phyloP scores from a whole-genome alignment of 1,140 invertebrate genomes.

The Geopemphigus sp. region DNA sequence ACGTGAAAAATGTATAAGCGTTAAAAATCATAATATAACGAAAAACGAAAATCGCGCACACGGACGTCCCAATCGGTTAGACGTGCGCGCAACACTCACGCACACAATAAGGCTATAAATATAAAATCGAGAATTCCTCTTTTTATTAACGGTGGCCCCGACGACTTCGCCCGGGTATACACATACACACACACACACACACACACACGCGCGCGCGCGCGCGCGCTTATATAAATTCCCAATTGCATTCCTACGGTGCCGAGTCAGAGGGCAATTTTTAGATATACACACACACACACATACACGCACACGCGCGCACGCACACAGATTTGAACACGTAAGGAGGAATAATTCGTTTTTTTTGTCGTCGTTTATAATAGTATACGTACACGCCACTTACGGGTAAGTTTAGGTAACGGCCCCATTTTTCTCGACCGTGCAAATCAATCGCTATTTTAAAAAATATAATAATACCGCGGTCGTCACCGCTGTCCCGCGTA shows the following conservation, averaged over 20 bases:
- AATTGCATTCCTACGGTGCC: not conserved
- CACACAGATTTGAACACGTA: not conserved
- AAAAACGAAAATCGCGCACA: not conserved
- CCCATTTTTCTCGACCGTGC: conserved; percentile 9
- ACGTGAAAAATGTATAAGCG: not conserved
- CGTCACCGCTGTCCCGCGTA: not conserved
- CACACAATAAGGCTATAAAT: conserved; percentile 21
- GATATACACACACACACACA: not conserved
- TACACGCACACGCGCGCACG: not conserved
- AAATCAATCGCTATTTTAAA: conserved; percentile 43
- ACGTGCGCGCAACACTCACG: not conserved
- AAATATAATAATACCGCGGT: conserved; percentile 23
- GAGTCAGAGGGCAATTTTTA: conserved; percentile 34
- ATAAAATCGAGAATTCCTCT: conserved; percentile 33
- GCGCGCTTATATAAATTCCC: not conserved
- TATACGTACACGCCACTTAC: not conserved
- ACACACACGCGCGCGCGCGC: not conserved
- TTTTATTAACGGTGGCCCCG: conserved; percentile 18
- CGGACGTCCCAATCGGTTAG: not conserved
- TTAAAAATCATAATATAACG: not conserved
- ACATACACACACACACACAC: no score
- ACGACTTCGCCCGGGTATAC: not conserved
- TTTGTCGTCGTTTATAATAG: not conserved
- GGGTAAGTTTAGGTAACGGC: no score
- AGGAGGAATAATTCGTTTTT: not conserved